Conservation (phyloP, 2,888 invertebrate genomes). For the Caradrina kadenii region DNA sequence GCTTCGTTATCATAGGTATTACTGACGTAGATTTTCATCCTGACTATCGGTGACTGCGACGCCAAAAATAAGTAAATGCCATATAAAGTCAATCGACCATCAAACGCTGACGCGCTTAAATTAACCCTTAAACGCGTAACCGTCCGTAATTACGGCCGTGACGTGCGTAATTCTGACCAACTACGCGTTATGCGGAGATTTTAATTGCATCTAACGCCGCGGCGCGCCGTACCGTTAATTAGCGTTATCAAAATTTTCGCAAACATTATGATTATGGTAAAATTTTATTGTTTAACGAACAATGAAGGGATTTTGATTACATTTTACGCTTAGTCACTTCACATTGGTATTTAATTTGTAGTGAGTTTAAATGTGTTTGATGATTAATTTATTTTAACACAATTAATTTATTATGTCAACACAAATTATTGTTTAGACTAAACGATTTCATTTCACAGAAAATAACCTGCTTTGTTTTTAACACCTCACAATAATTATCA, state of each 20-base stretch:
- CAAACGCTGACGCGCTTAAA: conserved; percentile 56
- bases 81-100: conserved; percentile 53
- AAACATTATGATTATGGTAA: conserved; percentile 52
- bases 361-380: background rate
- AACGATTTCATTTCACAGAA: background rate
- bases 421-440: no score
- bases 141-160: conserved; percentile 75
- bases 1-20: background rate
- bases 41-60: background rate
- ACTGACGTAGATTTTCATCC: background rate
- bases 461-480: background rate
- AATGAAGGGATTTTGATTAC: conserved; percentile 36
- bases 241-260: conserved; percentile 70
- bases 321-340: conserved; percentile 23
- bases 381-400: conserved; percentile 4
- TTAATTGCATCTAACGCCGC: conserved; percentile 73
- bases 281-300: conserved; percentile 46
- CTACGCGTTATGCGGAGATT: conserved; percentile 73
- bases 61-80: conserved; percentile 27
- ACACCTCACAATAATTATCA: background rate
- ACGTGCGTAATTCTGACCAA: conserved; percentile 74
- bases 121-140: conserved; percentile 49
- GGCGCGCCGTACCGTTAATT: conserved; percentile 60
- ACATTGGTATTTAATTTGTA: background rate
- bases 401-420: background rate